Evolutionary conservation across 2,888 invertebrate genomes (phyloP).

Genomic region (Drosophila vallismaia): DNA sequence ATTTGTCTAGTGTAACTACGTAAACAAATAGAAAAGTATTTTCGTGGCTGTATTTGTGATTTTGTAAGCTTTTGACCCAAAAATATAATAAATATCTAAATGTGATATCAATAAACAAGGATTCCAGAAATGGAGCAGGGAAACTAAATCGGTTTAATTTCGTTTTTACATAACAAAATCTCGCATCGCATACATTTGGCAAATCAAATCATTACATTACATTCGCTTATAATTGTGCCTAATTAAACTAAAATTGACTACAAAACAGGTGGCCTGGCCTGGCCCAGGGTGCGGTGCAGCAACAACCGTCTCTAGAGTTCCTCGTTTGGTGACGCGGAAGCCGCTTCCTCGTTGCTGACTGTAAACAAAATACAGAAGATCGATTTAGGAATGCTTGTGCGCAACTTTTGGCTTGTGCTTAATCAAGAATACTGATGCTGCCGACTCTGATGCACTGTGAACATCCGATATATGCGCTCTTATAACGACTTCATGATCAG

Average conservation of each 20-base stretch:
- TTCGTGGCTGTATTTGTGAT: slow-evolving; percentile 28
- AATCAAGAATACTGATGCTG: slow-evolving; percentile 53
- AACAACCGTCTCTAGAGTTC: slow-evolving; percentile 32
- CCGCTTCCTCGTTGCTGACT: slow-evolving; percentile 21
- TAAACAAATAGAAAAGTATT: slow-evolving; percentile 2
- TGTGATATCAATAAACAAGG: slow-evolving; percentile 35
- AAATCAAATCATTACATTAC: neutral
- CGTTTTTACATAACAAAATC: neutral
- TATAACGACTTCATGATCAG: slow-evolving; percentile 83
- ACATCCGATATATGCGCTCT: slow-evolving; percentile 22
- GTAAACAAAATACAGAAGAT: slow-evolving; percentile 38
- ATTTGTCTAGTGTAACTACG: slow-evolving; percentile 27
- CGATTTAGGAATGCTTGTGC: slow-evolving; percentile 12
- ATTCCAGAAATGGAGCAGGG: neutral
- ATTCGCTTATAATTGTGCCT: slow-evolving; percentile 28
- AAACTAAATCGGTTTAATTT: neutral
- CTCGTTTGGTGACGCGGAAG: slow-evolving; percentile 20
- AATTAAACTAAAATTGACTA: slow-evolving; percentile 53
- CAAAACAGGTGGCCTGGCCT: slow-evolving; percentile 5
- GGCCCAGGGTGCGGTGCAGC: neutral
- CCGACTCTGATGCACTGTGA: slow-evolving; percentile 11
- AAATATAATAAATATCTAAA: slow-evolving; percentile 45
- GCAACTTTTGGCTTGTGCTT: neutral
- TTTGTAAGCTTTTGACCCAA: slow-evolving; percentile 34
- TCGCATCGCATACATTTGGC: neutral